Evolutionary conservation across 2,888 invertebrate genomes (phyloP).

Genomic region (Drosophila austrosaltans): DNA sequence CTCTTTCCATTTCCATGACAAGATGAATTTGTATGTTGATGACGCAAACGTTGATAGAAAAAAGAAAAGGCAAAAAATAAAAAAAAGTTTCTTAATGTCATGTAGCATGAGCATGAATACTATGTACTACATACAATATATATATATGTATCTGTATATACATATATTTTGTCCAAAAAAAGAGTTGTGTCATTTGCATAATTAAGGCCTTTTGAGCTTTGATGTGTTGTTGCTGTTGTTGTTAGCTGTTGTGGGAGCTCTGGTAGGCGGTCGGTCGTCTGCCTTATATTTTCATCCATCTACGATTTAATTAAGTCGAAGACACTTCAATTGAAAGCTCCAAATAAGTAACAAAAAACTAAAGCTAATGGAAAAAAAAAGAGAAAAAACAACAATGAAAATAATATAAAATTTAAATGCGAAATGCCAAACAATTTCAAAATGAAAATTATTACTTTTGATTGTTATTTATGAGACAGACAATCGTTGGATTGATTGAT

Average conservation of each 20-base stretch:
- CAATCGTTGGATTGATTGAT: not conserved
- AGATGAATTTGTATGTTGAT: conserved; percentile 46
- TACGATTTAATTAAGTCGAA: conserved; percentile 32
- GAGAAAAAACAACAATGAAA: conserved; percentile 9
- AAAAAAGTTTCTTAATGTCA: conserved; percentile 36
- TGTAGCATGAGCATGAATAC: conserved; percentile 25
- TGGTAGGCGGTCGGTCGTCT: not conserved
- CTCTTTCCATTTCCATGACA: conserved; percentile 1
- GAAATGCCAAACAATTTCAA: conserved; percentile 12
- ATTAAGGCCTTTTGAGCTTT: conserved; percentile 43
- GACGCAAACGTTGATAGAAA: conserved; percentile 49
- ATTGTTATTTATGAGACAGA: conserved; percentile 48
- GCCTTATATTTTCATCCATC: conserved; percentile 6
- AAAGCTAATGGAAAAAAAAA: conserved; percentile 18
- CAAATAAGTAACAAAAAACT: conserved; percentile 25
- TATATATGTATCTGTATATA: not conserved
- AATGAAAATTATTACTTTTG: conserved; percentile 40
- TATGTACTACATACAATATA: not conserved
- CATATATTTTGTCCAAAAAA: conserved; percentile 35
- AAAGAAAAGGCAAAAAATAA: not conserved
- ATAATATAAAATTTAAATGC: not conserved
- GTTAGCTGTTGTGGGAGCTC: conserved; percentile 22
- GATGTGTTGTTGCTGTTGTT: conserved; percentile 7
- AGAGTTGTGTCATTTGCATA: conserved; percentile 58
- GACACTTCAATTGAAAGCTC: conserved; percentile 48